These are phyloP conservation scores for Cecidostiba fungosa DNA, from an alignment of 2,888 invertebrate genomes.

Conservation along the genomic window DNA sequence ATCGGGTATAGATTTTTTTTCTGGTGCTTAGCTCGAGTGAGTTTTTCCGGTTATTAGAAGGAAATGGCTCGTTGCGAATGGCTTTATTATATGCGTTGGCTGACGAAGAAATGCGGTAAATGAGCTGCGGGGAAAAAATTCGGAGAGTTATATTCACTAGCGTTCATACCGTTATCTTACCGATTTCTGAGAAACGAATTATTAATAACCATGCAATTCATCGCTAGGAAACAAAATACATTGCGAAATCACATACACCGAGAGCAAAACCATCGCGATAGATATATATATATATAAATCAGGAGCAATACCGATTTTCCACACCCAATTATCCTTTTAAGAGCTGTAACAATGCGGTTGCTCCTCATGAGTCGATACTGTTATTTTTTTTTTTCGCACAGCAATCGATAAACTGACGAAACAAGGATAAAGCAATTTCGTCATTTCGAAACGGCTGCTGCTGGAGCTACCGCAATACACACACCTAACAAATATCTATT, in stretches of 20 bases:
- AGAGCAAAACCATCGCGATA: too few species aligned
- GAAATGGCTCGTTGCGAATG: slow-evolving; percentile 42
- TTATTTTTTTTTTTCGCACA: neutral
- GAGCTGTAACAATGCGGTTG: neutral
- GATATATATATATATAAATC: neutral
- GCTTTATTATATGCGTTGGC: slow-evolving; percentile 30
- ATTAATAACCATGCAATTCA: neutral
- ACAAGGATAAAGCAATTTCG: slow-evolving; percentile 30
- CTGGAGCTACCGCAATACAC: neutral
- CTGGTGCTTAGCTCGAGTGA: slow-evolving; percentile 13
- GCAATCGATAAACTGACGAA: neutral
- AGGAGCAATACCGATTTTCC: neutral
- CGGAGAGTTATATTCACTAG: neutral
- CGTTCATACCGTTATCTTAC: neutral
- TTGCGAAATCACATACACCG: too few species aligned
- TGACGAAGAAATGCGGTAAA: neutral
- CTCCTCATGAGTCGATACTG: neutral
- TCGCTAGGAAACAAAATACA: too few species aligned
- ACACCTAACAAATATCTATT: neutral
- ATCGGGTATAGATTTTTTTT: neutral
- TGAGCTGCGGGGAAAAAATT: neutral
- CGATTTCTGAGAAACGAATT: neutral
- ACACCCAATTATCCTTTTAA: neutral
- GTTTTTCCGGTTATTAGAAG: slow-evolving; percentile 51
- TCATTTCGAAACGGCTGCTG: slow-evolving; percentile 5